A percentile compares a stretch with the other conserved stretches of the same genome.
Conservation (phyloP, 2,797 vertebrate species). For the Melanotaenia pygmaea region DNA sequence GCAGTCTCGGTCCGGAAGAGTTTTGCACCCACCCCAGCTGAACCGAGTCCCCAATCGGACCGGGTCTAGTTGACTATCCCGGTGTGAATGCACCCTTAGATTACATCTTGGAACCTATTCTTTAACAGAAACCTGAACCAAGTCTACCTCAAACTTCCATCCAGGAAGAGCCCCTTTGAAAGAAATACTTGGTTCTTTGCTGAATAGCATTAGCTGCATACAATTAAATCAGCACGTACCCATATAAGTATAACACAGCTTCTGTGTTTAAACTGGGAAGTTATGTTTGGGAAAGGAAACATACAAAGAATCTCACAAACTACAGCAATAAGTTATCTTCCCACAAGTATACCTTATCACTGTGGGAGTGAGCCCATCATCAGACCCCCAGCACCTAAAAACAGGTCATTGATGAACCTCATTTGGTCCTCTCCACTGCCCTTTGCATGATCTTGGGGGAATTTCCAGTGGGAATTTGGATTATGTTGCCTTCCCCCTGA, state of each 20-base stretch:
- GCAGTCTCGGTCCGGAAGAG: too few species aligned
- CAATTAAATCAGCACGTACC: background rate
- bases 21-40: too few species aligned
- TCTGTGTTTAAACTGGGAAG: background rate
- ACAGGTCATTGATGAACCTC: slow-evolving; percentile 52
- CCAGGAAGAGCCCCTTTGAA: too few species aligned
- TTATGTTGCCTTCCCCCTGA: slow-evolving; percentile 25
- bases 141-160: too few species aligned
- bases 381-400: slow-evolving; percentile 54
- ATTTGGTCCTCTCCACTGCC: slow-evolving; percentile 14
- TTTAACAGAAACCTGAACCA: too few species aligned
- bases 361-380: slow-evolving; percentile 56
- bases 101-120: too few species aligned
- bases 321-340: slow-evolving; percentile 2
- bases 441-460: slow-evolving; percentile 15
- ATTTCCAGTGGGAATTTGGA: slow-evolving; percentile 48
- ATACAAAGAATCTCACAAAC: background rate
- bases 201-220: too few species aligned
- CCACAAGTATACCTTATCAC: slow-evolving; percentile 49
- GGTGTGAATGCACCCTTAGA: too few species aligned
- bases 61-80: too few species aligned
- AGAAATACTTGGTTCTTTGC: too few species aligned
- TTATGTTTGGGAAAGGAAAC: slow-evolving; percentile 1
- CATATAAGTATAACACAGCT: too few species aligned
- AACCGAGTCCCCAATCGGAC: too few species aligned